These are phyloP conservation scores for Actinernus sp. DNA, from an alignment of 92 coral and sea anemone species.

Conservation along the genomic window DNA sequence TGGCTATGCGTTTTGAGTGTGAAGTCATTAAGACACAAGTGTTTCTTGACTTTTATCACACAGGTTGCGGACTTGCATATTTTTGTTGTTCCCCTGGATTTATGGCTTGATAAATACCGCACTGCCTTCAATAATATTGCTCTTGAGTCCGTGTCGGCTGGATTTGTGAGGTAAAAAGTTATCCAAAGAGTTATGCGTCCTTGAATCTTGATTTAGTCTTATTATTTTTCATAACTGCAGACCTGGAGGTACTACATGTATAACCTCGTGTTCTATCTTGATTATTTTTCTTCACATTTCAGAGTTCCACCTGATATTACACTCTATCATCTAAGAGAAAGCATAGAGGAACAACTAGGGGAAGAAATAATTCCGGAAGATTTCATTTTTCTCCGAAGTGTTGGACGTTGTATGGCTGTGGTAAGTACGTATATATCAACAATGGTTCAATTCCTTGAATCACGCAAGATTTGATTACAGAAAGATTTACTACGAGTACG, in stretches of 20 bases:
- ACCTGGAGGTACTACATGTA: slow-evolving; percentile 2
- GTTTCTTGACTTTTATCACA: slow-evolving; percentile 5
- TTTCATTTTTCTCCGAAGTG: slow-evolving; percentile 90
- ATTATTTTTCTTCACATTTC: too few relatives aligned
- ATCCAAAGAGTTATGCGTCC: too few relatives aligned
- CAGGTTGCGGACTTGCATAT: slow-evolving; percentile 97
- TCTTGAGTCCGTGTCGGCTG: slow-evolving; percentile 97
- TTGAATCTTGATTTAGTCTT: too few relatives aligned
- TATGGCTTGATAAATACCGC: slow-evolving; percentile 97
- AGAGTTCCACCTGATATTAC: slow-evolving; percentile 87
- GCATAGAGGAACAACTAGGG: slow-evolving; percentile 93
- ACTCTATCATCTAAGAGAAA: slow-evolving; percentile 73
- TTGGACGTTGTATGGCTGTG: slow-evolving; percentile 99
- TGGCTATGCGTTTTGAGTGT: neutral
- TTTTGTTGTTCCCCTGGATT: slow-evolving; percentile 96
- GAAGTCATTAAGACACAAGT: neutral
- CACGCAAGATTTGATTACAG: too few relatives aligned
- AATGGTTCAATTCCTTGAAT: too few relatives aligned
- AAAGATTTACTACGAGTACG: too few relatives aligned
- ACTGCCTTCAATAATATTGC: slow-evolving; percentile 98
- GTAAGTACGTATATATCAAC: slow-evolving; percentile 62
- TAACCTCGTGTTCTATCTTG: too few relatives aligned
- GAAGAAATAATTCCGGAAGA: slow-evolving; percentile 91
- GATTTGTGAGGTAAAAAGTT: slow-evolving; percentile 89
- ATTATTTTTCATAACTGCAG: too few relatives aligned